Evolutionary conservation across 2,797 vertebrate species (phyloP).

Genomic region (Stomatorhinus walkeri): DNA sequence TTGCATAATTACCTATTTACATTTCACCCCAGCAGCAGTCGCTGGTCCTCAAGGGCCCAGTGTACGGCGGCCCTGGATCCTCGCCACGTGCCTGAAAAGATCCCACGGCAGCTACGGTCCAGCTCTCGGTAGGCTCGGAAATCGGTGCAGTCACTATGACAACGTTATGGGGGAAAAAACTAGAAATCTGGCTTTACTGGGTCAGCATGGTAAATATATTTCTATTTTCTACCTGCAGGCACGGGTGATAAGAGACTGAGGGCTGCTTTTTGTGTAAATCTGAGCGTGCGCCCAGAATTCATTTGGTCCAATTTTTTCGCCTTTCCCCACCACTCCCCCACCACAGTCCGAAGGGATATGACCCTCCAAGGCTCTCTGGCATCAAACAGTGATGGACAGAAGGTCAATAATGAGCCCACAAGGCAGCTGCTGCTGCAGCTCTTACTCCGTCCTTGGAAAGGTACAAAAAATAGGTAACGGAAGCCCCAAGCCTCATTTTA

Average conservation of each 20-base stretch:
- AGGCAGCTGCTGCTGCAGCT: slow-evolving; percentile 5
- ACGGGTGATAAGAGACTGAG: neutral
- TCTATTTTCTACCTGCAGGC: neutral
- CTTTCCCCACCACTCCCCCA: neutral
- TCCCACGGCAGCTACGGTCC: slow-evolving; percentile 9
- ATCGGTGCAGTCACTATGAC: slow-evolving; percentile 16
- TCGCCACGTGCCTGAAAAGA: slow-evolving; percentile 34
- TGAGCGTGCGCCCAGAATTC: neutral
- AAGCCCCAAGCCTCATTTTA: slow-evolving; percentile 8
- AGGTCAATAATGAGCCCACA: neutral
- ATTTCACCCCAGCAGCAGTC: slow-evolving; percentile 27
- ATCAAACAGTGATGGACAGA: neutral
- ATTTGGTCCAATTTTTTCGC: neutral
- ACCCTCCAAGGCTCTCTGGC: neutral
- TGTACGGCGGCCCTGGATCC: slow-evolving; percentile 22
- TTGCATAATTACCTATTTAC: slow-evolving; percentile 36
- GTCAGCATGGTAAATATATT: slow-evolving; percentile 16
- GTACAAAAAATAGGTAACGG: neutral
- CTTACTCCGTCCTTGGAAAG: neutral
- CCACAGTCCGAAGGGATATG: neutral
- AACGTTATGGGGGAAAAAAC: slow-evolving; percentile 11
- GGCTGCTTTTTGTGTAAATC: neutral
- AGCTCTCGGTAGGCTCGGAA: neutral
- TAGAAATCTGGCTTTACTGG: neutral
- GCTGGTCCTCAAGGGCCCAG: slow-evolving; percentile 17